phyloP scores from a whole-genome alignment of 2,888 invertebrate genomes.

The Idaea biselata region DNA sequence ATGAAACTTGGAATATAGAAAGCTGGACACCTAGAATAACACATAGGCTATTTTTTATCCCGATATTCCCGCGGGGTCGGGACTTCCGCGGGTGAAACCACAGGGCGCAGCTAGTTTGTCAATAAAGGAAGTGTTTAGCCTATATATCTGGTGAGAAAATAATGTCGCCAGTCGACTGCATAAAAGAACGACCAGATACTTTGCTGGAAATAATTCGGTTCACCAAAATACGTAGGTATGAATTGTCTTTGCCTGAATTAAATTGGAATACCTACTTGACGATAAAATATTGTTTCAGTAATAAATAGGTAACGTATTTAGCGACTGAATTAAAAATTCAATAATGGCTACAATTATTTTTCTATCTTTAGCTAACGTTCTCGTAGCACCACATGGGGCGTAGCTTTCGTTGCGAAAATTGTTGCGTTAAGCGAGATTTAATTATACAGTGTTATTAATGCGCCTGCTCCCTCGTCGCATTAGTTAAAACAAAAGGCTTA shows the following conservation, averaged over 20 bases:
- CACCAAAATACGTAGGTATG: background rate
- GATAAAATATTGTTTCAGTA: background rate
- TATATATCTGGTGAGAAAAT: too few relatives aligned
- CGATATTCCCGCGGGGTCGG: too few relatives aligned
- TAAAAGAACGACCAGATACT: too few relatives aligned
- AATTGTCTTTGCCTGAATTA: background rate
- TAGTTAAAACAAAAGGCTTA: conserved; percentile 5
- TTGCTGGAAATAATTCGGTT: background rate
- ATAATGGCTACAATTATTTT: background rate
- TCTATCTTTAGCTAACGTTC: background rate
- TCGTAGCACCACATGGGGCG: conserved; percentile 11
- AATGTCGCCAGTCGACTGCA: too few relatives aligned
- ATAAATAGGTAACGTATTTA: background rate
- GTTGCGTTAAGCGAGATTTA: conserved; percentile 17
- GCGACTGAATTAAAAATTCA: background rate
- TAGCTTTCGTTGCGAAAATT: conserved; percentile 20
- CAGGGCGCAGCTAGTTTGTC: too few relatives aligned
- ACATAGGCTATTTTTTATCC: too few relatives aligned
- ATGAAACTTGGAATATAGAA: too few relatives aligned
- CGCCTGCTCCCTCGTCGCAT: background rate
- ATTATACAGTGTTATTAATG: conserved; percentile 12
- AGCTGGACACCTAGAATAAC: too few relatives aligned
- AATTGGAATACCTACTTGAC: background rate
- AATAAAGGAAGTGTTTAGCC: too few relatives aligned
- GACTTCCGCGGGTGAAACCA: too few relatives aligned